Conservation (phyloP, 1,140 invertebrate species). For the Lycorma delicatula region DNA sequence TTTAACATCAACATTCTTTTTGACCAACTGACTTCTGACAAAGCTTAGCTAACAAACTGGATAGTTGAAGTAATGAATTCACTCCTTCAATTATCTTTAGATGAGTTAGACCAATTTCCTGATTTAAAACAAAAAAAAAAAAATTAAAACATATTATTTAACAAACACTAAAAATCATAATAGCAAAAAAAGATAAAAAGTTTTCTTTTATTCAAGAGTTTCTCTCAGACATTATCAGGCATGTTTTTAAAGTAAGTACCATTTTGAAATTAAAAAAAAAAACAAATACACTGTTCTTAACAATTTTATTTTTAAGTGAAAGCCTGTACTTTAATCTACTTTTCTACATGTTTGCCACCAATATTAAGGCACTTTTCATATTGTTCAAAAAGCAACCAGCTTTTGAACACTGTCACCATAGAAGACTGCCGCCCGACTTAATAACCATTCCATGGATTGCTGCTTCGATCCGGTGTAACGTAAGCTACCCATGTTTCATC, state of each 20-base stretch:
- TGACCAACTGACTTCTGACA: constrained; percentile 50
- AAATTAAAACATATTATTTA: background rate
- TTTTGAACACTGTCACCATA: too few species aligned
- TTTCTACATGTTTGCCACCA: too few species aligned
- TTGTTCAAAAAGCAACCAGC: too few species aligned
- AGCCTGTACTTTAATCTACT: too few species aligned
- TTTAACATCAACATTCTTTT: too few species aligned
- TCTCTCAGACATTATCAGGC: background rate
- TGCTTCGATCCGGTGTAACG: too few species aligned
- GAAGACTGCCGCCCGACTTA: too few species aligned
- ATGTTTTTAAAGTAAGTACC: background rate
- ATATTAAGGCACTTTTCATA: too few species aligned
- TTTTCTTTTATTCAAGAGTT: background rate
- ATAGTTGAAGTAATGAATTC: constrained; percentile 79
- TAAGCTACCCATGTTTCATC: too few species aligned
- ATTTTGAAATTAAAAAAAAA: background rate
- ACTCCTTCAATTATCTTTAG: constrained; percentile 85
- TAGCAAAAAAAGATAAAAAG: background rate
- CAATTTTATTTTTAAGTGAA: too few species aligned
- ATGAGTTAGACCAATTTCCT: constrained; percentile 90
- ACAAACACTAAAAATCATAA: constrained; percentile 7
- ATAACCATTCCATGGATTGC: too few species aligned
- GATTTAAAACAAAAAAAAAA: constrained; percentile 33
- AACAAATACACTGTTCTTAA: background rate
- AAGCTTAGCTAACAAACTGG: constrained; percentile 74